These are phyloP conservation scores for Agrotis puta DNA, from an alignment of 2,888 invertebrate genomes.

Conservation along the genomic window DNA sequence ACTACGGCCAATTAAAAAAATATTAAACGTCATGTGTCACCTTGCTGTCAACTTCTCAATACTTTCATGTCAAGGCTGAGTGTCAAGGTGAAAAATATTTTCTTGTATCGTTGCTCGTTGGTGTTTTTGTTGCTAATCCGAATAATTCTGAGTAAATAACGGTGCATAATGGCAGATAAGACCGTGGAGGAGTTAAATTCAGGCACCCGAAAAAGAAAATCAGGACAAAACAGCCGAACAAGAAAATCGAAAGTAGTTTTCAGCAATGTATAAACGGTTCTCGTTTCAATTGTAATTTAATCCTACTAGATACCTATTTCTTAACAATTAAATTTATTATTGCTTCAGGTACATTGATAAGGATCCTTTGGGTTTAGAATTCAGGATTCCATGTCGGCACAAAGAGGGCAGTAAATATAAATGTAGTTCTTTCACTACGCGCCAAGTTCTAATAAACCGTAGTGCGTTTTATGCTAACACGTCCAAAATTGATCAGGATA, in stretches of 20 bases:
- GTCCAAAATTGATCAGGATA: conserved; percentile 34
- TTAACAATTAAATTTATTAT: conserved; percentile 45
- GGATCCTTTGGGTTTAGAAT: conserved; percentile 38
- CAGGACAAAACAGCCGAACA: conserved; percentile 45
- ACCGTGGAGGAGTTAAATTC: conserved; percentile 30
- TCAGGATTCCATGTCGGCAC: conserved; percentile 35
- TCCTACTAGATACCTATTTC: conserved; percentile 45
- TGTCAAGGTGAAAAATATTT: conserved; percentile 29
- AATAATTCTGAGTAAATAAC: conserved; percentile 29
- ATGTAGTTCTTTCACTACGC: conserved; percentile 40
- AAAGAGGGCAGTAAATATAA: conserved; percentile 42
- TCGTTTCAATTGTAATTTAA: conserved; percentile 45
- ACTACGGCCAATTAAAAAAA: conserved; percentile 29
- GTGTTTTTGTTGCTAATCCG: conserved; percentile 30
- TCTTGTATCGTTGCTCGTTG: conserved; percentile 30
- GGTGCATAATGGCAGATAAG: conserved; percentile 26
- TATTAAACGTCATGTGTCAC: conserved; percentile 28
- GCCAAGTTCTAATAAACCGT: conserved; percentile 34
- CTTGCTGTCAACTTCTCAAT: conserved; percentile 28
- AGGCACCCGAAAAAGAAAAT: conserved; percentile 32
- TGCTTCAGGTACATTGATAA: conserved; percentile 42
- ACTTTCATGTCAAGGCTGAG: conserved; percentile 29
- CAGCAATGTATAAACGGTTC: conserved; percentile 43
- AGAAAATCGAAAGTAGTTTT: conserved; percentile 44
- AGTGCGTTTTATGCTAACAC: conserved; percentile 35